Conservation (phyloP, 1,140 invertebrate genomes). For the Papilio xuthus region DNA sequence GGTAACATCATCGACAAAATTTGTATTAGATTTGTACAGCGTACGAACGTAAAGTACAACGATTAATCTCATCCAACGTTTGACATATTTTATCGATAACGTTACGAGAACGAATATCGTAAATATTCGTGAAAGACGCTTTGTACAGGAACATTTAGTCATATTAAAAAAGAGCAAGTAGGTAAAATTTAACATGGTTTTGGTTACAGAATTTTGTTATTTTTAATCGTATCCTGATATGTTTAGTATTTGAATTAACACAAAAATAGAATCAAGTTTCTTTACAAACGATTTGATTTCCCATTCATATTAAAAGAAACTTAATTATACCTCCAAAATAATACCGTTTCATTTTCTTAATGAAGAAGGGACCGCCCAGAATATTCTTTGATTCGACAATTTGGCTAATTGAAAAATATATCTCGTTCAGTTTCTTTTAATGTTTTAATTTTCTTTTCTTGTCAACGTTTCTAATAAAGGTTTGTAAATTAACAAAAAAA, state of each 20-base stretch:
- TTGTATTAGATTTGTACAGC: too few relatives aligned
- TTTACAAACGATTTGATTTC: slow-evolving; percentile 16
- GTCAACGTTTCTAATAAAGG: slow-evolving; percentile 1
- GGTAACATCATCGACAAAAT: too few relatives aligned
- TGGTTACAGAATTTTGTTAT: too few relatives aligned
- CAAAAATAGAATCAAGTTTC: background rate
- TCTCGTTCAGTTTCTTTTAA: slow-evolving; percentile 4
- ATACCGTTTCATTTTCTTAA: slow-evolving; percentile 35
- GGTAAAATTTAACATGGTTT: too few relatives aligned
- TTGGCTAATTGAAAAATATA: slow-evolving; percentile 38
- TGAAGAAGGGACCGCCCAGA: slow-evolving; percentile 30
- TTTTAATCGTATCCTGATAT: too few relatives aligned
- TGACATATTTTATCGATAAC: too few relatives aligned
- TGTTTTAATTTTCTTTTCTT: slow-evolving; percentile 17
- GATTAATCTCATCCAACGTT: too few relatives aligned
- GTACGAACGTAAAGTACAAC: too few relatives aligned
- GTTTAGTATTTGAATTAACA: background rate
- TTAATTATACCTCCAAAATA: slow-evolving; percentile 30
- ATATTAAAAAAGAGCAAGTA: background rate
- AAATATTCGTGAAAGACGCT: too few relatives aligned
- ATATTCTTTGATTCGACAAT: slow-evolving; percentile 37
- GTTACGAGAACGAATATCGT: too few relatives aligned
- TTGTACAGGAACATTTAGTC: too few relatives aligned
- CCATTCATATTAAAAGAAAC: slow-evolving; percentile 27
- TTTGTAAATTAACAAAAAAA: background rate